Evolutionary conservation across 2,113 vertebrate genomes (phyloP).

Genomic region (Zosterops japonicus): DNA sequence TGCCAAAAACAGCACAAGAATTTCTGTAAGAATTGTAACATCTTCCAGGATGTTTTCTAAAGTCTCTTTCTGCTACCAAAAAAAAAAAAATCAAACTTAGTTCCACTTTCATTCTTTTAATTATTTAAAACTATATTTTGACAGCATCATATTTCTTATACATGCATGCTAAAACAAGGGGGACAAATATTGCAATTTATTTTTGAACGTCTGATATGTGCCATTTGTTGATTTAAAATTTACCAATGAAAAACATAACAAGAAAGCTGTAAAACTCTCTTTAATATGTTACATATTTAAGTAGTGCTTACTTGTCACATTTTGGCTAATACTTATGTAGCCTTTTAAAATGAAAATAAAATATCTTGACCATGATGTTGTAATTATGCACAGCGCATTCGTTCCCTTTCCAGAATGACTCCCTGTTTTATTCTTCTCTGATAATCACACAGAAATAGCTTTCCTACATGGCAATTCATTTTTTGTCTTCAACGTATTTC

Average conservation of each 20-base stretch:
- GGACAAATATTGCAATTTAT: neutral
- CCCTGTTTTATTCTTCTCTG: neutral
- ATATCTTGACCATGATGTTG: conserved; percentile 30
- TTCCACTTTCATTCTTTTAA: neutral
- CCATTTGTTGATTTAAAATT: neutral
- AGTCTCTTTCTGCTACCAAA: neutral
- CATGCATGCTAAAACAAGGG: neutral
- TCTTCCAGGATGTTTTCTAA: neutral
- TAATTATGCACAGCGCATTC: neutral
- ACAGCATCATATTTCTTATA: neutral
- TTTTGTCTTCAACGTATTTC: neutral
- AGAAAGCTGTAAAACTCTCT: neutral
- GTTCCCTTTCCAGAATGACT: neutral
- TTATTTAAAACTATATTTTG: conserved; percentile 7
- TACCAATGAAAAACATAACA: neutral
- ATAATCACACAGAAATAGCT: neutral
- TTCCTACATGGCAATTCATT: neutral
- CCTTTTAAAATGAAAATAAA: conserved; percentile 42
- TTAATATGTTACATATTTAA: neutral
- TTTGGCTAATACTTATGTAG: neutral
- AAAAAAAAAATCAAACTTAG: neutral
- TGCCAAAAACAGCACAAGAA: neutral
- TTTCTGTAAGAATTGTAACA: neutral
- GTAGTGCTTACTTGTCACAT: neutral
- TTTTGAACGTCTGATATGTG: neutral